Evolutionary conservation across 2,888 invertebrate species (phyloP).

Genomic region (Chymomyza fuscimana): DNA sequence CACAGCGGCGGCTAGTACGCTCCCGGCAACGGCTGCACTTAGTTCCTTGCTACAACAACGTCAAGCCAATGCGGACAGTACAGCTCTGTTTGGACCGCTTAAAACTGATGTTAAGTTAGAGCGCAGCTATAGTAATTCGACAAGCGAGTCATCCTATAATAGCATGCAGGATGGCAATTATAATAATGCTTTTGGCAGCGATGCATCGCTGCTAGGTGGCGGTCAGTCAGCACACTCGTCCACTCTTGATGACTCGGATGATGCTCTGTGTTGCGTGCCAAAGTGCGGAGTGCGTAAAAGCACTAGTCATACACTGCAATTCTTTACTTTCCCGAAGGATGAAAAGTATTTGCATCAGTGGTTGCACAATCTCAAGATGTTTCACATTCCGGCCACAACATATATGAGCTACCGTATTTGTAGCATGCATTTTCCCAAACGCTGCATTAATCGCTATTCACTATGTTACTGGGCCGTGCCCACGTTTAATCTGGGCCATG

Average conservation of each 20-base stretch:
- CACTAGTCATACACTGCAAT: constrained; percentile 73
- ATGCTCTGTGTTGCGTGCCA: constrained; percentile 73
- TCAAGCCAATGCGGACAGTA: constrained; percentile 57
- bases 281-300: constrained; percentile 73
- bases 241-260: constrained; percentile 69
- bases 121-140: constrained; percentile 66
- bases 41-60: constrained; percentile 63
- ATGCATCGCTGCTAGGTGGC: constrained; percentile 40
- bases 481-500: constrained; percentile 75
- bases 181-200: constrained; percentile 58
- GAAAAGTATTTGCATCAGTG: constrained; percentile 75
- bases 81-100: constrained; percentile 42
- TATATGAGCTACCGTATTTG: constrained; percentile 71
- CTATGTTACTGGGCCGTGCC: constrained; percentile 77
- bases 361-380: constrained; percentile 76
- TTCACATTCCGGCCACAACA: constrained; percentile 61
- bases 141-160: constrained; percentile 61
- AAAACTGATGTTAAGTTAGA: constrained; percentile 70
- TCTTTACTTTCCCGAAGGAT: constrained; percentile 74
- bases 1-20: constrained; percentile 17
- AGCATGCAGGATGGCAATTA: constrained; percentile 55
- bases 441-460: constrained; percentile 76
- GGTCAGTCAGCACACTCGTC: constrained; percentile 58
- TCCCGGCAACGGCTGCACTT: constrained; percentile 58
- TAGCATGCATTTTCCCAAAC: constrained; percentile 76